Base-by-base conservation (phyloP, 1,140 invertebrate genomes). In the Trypoxylus dichotomus region DNA sequence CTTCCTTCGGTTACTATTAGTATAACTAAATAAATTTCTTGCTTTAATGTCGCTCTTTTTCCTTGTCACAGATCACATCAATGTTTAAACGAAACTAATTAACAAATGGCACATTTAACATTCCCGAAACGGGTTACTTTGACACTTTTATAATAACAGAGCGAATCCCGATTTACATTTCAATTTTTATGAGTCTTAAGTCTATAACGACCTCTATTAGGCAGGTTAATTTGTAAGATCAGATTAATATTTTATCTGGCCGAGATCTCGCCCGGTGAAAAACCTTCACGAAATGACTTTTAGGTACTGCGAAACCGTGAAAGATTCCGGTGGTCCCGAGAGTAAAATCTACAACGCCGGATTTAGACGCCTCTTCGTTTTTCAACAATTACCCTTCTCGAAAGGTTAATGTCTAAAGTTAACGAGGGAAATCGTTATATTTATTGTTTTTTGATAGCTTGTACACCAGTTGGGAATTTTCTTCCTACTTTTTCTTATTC, bases 351-450 rank as follows among this genome's bases (percentile, higher is more conserved):
- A 68, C 60, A 8, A 27, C 60, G 60, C 24, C 24, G 60, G 60
- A 21, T 68, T 68, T 68, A 29, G 27, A 68, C 60, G 60, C 60
- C 60, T 25, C 60, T 24, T 68, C 60, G 60, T 68, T 68, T 68
- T 68, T 68, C 60, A 68, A 68, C 60, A 68, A 68, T 68, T 68
- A 68, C 60, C 60, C 60, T 68, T 68, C 60, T 27, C 60, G 60
- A 68, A 68, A 68, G 60, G 60, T 68, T 68, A 68, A 68, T 68
- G 60, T 68, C 60, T 68, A 68, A 68, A 68, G 60, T 68, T 68
- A 68, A 68, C 60, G 19, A 19, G 47, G 47, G 47, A 54, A 54
- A 54, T 54, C 47, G 60, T 68, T 68, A 68, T 68, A 68, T 68
- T 68, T 68, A 68, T 68, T 68, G 60, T 68, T 68, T 27, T 68